A percentile compares a stretch with the other conserved stretches of the same genome.
phyloP scores from a whole-genome alignment of 2,888 invertebrate genomes.

The Machimus rusticus region DNA sequence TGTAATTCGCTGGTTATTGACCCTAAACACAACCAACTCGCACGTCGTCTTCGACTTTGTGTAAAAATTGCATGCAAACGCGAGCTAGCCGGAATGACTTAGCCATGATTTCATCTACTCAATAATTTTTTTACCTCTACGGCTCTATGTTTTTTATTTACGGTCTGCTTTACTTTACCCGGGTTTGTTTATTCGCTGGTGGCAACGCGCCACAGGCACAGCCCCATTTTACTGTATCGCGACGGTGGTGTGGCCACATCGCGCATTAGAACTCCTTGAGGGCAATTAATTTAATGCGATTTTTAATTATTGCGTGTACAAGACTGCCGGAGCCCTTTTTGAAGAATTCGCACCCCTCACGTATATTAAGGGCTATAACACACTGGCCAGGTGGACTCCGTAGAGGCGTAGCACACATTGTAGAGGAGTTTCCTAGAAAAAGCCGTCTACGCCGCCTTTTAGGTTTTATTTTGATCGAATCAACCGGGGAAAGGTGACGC shows the following conservation, averaged over 20 bases:
- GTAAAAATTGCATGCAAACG: slow-evolving; percentile 34
- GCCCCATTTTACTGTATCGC: neutral
- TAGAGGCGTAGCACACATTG: neutral
- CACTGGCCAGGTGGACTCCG: neutral
- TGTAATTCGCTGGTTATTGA: slow-evolving; percentile 27
- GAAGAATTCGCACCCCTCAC: neutral
- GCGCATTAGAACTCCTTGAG: neutral
- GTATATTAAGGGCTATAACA: neutral
- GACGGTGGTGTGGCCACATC: neutral
- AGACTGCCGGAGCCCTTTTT: neutral
- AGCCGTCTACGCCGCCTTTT: neutral
- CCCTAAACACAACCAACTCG: slow-evolving; percentile 1
- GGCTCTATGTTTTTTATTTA: neutral
- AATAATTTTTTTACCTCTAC: neutral
- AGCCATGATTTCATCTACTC: slow-evolving; percentile 4
- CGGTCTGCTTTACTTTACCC: neutral
- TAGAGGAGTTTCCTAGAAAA: neutral
- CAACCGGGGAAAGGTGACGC: neutral
- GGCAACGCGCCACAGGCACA: neutral
- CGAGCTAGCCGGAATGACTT: neutral
- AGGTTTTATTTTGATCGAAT: neutral
- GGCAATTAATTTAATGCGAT: slow-evolving; percentile 35
- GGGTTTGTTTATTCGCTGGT: neutral
- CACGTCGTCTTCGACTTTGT: slow-evolving; percentile 22
- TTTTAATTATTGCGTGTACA: slow-evolving; percentile 40